Conservation (phyloP, 2,888 invertebrate species). For the Clunio marinus region DNA sequence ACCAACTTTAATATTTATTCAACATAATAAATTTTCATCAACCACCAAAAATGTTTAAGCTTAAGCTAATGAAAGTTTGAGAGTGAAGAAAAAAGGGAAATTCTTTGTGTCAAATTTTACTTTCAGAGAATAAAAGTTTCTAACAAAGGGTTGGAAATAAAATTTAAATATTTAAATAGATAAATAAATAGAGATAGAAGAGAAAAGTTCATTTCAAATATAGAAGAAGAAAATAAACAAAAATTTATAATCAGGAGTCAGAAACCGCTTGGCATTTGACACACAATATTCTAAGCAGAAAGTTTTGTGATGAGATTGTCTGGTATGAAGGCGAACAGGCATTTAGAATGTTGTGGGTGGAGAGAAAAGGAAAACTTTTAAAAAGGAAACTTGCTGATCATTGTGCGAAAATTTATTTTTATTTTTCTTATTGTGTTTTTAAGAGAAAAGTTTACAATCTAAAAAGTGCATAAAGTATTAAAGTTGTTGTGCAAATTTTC, state of each 20-base stretch:
- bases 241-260: constrained; percentile 25
- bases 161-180: neutral
- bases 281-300: neutral
- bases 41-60: constrained; percentile 4
- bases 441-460: neutral
- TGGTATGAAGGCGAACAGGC: too few relatives aligned
- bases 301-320: too few relatives aligned
- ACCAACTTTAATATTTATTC: constrained; percentile 3
- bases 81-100: neutral
- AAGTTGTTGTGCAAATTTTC: too few relatives aligned
- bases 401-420: neutral
- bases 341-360: too few relatives aligned
- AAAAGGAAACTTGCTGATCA: neutral
- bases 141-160: neutral
- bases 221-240: neutral
- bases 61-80: constrained; percentile 9
- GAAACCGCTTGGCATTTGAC: constrained; percentile 29
- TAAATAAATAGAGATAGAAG: neutral
- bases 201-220: neutral
- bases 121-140: too few relatives aligned
- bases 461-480: neutral
- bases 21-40: neutral
- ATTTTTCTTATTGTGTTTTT: neutral
- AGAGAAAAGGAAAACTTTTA: too few relatives aligned
- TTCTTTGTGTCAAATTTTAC: constrained; percentile 2